These are phyloP conservation scores for Ichneumoninae sp. DNA, from an alignment of 2,888 invertebrate species.

Conservation along the genomic window DNA sequence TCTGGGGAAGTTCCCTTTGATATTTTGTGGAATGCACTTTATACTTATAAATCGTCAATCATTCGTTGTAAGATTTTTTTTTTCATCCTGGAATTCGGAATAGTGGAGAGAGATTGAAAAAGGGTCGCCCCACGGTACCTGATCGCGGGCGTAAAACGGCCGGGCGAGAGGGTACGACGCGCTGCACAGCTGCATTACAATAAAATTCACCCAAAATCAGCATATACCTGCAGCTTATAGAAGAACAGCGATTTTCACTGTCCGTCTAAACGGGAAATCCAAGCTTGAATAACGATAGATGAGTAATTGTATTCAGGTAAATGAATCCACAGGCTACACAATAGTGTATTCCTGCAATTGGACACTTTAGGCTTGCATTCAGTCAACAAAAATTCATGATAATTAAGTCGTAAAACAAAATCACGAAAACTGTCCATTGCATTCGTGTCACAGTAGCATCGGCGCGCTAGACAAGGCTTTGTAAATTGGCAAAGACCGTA, in stretches of 20 bases:
- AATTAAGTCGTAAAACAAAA: background rate
- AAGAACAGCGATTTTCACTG: background rate
- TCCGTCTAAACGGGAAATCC: slow-evolving; percentile 2
- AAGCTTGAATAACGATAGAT: slow-evolving; percentile 7
- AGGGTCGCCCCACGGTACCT: background rate
- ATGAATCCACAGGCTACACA: background rate
- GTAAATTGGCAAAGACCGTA: background rate
- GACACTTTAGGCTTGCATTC: background rate
- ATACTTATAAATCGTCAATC: background rate
- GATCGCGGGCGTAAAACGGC: slow-evolving; percentile 1
- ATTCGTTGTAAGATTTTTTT: background rate
- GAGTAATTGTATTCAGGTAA: slow-evolving; percentile 8
- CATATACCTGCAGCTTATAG: slow-evolving; percentile 14
- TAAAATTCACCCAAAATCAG: slow-evolving; percentile 16
- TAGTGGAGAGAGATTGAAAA: slow-evolving; percentile 2
- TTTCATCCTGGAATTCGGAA: background rate
- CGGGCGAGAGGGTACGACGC: slow-evolving; percentile 8
- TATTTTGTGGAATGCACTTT: background rate
- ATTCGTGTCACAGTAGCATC: background rate
- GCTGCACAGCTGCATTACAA: slow-evolving; percentile 18
- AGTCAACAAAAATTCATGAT: background rate
- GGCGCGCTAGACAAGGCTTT: background rate
- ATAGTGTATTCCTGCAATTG: background rate
- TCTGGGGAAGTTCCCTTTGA: background rate
- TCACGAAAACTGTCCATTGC: background rate